Percentiles rank a stretch among this genome's conserved stretches.
Conservation (phyloP, 2,797 vertebrate genomes). For the Falco biarmicus region DNA sequence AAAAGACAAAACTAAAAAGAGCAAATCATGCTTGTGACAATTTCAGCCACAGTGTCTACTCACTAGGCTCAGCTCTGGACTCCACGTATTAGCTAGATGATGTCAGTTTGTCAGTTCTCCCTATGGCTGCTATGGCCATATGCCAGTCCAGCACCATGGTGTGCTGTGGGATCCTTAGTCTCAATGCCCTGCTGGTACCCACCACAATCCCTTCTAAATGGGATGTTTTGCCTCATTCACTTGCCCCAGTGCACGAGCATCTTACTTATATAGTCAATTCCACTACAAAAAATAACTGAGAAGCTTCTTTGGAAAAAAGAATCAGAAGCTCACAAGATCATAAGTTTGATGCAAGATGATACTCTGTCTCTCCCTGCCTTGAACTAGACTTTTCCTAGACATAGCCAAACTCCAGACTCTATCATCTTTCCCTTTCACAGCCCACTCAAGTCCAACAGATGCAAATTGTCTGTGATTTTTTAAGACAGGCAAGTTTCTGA, state of each 20-base stretch:
- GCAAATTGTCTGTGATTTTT: conserved; percentile 31
- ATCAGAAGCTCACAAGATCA: neutral
- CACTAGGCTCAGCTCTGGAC: neutral
- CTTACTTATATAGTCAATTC: neutral
- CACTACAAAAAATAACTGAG: neutral
- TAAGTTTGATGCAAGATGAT: neutral
- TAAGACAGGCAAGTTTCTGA: neutral
- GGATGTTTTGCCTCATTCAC: neutral
- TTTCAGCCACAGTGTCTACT: neutral
- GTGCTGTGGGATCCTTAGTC: neutral
- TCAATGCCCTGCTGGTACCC: neutral
- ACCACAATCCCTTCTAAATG: neutral
- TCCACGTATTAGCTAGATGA: neutral
- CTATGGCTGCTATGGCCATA: neutral
- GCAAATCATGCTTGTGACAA: neutral
- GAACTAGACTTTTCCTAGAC: neutral
- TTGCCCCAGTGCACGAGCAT: neutral
- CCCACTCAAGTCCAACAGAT: conserved; percentile 26
- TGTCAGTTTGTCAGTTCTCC: neutral
- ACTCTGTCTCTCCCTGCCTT: neutral
- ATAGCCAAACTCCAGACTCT: neutral
- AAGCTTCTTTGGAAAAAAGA: neutral
- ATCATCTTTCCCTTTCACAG: neutral
- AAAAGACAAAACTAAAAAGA: neutral
- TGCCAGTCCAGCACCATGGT: neutral